Evolutionary conservation across 2,797 vertebrate species (phyloP).

Genomic region (Iguana delicatissima): DNA sequence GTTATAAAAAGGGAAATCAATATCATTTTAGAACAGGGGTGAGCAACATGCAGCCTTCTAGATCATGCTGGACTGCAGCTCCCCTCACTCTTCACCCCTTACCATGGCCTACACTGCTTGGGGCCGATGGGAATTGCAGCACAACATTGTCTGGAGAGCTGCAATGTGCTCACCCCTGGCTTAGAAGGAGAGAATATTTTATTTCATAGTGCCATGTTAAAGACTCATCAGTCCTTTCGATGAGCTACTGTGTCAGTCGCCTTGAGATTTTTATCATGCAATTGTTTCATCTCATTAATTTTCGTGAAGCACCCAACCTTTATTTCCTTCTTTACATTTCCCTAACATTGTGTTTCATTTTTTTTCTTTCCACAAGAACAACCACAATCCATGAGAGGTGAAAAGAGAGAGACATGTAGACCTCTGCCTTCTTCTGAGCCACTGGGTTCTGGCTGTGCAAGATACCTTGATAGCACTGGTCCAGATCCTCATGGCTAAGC

Average conservation of each 20-base stretch:
- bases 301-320: too few relatives aligned
- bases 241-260: background rate
- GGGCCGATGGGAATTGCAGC: background rate
- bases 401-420: too few relatives aligned
- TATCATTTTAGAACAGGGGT: background rate
- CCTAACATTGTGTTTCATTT: too few relatives aligned
- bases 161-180: background rate
- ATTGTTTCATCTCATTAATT: too few relatives aligned
- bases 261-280: too few relatives aligned
- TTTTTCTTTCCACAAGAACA: too few relatives aligned
- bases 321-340: too few relatives aligned
- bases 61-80: background rate
- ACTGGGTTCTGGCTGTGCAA: too few relatives aligned
- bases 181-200: background rate
- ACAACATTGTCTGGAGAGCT: background rate
- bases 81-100: background rate
- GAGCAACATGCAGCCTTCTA: background rate
- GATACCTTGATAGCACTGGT: too few relatives aligned
- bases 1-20: rapidly evolving
- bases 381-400: too few relatives aligned
- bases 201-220: background rate
- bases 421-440: too few relatives aligned
- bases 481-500: too few relatives aligned
- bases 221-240: background rate
- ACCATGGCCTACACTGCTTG: background rate